Evolutionary conservation across 2,888 invertebrate species (phyloP).

Genomic region (Ernsta delagoae): DNA sequence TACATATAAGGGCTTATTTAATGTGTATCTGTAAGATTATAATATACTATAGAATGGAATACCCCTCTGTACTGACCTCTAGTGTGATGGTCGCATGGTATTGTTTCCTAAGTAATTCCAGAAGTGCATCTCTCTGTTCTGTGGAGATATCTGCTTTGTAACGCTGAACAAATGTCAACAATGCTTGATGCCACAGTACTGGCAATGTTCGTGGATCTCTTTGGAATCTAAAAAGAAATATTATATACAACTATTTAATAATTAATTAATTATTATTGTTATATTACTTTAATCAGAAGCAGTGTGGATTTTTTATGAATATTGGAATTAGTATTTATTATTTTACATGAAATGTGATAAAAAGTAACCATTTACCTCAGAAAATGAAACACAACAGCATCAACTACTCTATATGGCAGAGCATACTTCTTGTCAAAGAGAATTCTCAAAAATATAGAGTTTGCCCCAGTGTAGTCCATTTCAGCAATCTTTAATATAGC

Average conservation of each 20-base stretch:
- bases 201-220: slow-evolving; percentile 93
- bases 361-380: slow-evolving; percentile 85
- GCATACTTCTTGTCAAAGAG: slow-evolving; percentile 99
- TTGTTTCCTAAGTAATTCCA: slow-evolving; percentile 91
- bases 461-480: slow-evolving; percentile 98
- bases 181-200: slow-evolving; percentile 98
- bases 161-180: slow-evolving; percentile 96
- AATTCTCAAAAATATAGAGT: slow-evolving; percentile 96
- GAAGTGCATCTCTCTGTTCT: slow-evolving; percentile 95
- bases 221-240: slow-evolving; percentile 87
- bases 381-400: slow-evolving; percentile 97
- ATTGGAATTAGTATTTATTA: no score
- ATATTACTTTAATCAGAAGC: no score
- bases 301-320: no score
- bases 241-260: no score
- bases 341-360: no score
- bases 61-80: slow-evolving; percentile 67
- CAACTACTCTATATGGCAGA: slow-evolving; percentile 96
- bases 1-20: no score
- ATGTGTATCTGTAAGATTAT: no score
- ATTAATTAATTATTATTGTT: no score
- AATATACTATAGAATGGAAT: no score
- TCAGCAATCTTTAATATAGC: slow-evolving; percentile 98
- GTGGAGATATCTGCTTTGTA: slow-evolving; percentile 97
- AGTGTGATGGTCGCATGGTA: slow-evolving; percentile 89